These are phyloP conservation scores for Orthonychiurus folsomi DNA, from an alignment of 2,888 invertebrate genomes.

Conservation along the genomic window DNA sequence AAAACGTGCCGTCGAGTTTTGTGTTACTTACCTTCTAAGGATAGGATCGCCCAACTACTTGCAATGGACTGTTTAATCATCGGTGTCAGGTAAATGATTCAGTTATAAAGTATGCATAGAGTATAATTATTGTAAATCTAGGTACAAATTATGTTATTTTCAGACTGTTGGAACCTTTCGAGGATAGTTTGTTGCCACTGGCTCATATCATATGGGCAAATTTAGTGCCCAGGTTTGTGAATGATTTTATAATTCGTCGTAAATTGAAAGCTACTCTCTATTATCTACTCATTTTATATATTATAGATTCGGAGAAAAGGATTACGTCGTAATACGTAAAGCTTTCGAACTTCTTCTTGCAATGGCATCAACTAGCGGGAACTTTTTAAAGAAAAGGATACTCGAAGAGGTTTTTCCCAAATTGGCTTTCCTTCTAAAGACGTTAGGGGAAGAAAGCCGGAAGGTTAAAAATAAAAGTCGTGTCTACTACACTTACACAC, in stretches of 20 bases:
- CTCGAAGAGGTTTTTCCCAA: conserved; percentile 36
- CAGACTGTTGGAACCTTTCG: conserved; percentile 19
- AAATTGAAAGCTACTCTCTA: background rate
- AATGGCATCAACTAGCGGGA: conserved; percentile 22
- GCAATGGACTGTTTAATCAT: conserved; percentile 33
- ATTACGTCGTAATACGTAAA: conserved; percentile 32
- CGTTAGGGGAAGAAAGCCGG: conserved; percentile 25
- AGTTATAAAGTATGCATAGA: no score
- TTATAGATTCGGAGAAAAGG: conserved; percentile 30
- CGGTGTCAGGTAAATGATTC: no score
- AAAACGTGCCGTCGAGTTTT: conserved; percentile 30
- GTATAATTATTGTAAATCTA: no score
- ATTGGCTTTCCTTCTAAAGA: conserved; percentile 23
- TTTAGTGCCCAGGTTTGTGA: conserved; percentile 30
- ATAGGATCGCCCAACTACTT: conserved; percentile 21
- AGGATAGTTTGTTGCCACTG: conserved; percentile 32
- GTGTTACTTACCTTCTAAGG: conserved; percentile 28
- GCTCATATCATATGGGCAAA: conserved; percentile 36
- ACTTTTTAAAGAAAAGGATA: conserved; percentile 33
- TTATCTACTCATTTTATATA: background rate
- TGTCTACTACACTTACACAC: conserved; percentile 36
- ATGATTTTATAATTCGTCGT: background rate
- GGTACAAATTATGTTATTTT: no score
- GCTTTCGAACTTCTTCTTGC: conserved; percentile 33
- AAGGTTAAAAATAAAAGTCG: conserved; percentile 25